Evolutionary conservation across 1,140 invertebrate genomes (phyloP).

Genomic region (Nixonia krombeini): DNA sequence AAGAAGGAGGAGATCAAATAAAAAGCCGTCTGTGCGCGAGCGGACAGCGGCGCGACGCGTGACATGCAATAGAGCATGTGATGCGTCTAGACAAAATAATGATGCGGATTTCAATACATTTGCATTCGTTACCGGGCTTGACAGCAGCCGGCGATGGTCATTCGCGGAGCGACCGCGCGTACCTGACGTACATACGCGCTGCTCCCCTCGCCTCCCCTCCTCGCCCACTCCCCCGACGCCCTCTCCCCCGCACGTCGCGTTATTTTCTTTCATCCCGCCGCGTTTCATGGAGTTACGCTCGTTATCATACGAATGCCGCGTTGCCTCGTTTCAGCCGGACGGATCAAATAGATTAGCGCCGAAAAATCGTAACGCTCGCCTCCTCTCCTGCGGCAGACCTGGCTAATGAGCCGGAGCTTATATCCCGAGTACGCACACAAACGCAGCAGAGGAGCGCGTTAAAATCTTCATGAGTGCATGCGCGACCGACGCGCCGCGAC

Average conservation of each 20-base stretch:
- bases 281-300: slow-evolving; percentile 53
- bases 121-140: slow-evolving; percentile 58
- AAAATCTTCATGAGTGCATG: no score
- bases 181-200: neutral
- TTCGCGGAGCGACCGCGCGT: neutral
- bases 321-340: slow-evolving; percentile 17
- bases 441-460: no score
- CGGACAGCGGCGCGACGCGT: slow-evolving; percentile 24
- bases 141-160: slow-evolving; percentile 1
- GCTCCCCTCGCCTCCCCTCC: neutral
- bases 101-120: slow-evolving; percentile 69
- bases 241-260: no score
- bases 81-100: slow-evolving; percentile 71
- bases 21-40: slow-evolving; percentile 42
- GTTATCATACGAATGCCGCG: slow-evolving; percentile 59
- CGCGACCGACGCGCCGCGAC: no score
- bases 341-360: slow-evolving; percentile 21
- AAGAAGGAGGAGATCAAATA: slow-evolving; percentile 27
- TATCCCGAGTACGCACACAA: neutral
- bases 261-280: slow-evolving; percentile 17
- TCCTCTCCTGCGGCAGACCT: neutral
- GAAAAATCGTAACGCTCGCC: slow-evolving; percentile 19
- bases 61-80: slow-evolving; percentile 61
- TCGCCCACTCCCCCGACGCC: neutral
- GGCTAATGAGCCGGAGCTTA: slow-evolving; percentile 11